Evolutionary conservation across 2,113 vertebrate genomes (phyloP), one percentile per base, ranked within the genome.

Genomic region (Brienomyrus longianalis): DNA sequence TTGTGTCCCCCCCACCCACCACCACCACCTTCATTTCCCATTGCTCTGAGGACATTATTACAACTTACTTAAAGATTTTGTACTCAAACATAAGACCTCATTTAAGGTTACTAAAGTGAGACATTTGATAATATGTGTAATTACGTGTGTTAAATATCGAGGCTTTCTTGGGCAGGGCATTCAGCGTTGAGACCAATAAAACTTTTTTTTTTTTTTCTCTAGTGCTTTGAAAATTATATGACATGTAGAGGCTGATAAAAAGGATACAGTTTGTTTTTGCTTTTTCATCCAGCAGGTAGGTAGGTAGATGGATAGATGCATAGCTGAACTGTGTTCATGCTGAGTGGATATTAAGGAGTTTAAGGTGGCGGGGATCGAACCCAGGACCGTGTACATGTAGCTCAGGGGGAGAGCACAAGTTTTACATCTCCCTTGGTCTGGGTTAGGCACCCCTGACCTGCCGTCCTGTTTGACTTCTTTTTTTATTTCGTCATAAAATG

Each of bases 1-100:
- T 0, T 31, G 47, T 47, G 5, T 31, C 50, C 48, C 17, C 19
- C 19, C 56, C 17, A 4, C 48, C 17, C 19, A 8, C 56, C 17
- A 4, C 56, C 39, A 21, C 54, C 62, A 70, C 56, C 23, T 89
- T 90, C 88, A 89, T 48, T 87, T 59, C 48, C 86, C 59, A 80
- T 83, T 11, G 10, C 88, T 83, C 88, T 88, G 62, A 90, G 89
- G 66, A 90, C 43, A 48, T 91, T 66, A 84, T 90, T 89, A 47
- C 54, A 74, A 43, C 54, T 88, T 52, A 86, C 66, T 80, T 17
- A 47, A 87, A 50, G 66, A n/a, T 54, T 47, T 15, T 89, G 10
- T n/a, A 27, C 9, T 35, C 83, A 84, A 47, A 47, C 19, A 5
- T 5, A 84, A 45, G 19, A 48, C 45, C 45, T 48, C 43, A 84